These are phyloP conservation scores for Formica selysi DNA, from an alignment of 1,140 invertebrate genomes.

Conservation along the genomic window DNA sequence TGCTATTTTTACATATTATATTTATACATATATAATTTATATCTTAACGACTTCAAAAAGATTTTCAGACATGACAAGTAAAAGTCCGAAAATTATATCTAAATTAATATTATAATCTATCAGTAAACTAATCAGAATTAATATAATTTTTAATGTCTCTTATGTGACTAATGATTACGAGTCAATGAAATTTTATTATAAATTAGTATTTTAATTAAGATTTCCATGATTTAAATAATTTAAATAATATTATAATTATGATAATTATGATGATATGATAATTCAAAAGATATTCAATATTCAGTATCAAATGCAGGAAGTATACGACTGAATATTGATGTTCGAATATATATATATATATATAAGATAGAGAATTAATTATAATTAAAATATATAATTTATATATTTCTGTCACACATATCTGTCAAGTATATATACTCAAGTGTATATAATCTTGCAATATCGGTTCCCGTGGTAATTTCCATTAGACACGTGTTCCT, in stretches of 20 bases:
- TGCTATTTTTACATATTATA: not conserved
- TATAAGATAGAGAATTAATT: not conserved
- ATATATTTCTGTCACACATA: not conserved
- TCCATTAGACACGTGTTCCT: constrained; percentile 13
- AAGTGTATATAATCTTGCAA: not conserved
- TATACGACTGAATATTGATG: not conserved
- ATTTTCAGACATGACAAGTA: not conserved
- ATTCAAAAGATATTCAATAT: too few species aligned
- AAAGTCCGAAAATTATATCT: not conserved
- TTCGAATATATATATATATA: not conserved
- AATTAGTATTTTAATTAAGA: not conserved
- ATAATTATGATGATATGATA: too few species aligned
- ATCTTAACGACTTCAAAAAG: not conserved
- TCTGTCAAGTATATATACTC: not conserved
- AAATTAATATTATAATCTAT: not conserved
- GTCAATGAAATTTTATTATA: not conserved
- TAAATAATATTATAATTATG: too few species aligned
- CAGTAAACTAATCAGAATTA: not conserved
- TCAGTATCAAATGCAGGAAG: not conserved
- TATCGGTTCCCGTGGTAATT: not conserved
- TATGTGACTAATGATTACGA: not conserved
- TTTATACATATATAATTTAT: not conserved
- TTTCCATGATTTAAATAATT: too few species aligned
- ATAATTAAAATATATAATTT: not conserved
- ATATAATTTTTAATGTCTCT: too few species aligned